Conservation (phyloP, 1,140 invertebrate species). For the Leucophenga varia region DNA sequence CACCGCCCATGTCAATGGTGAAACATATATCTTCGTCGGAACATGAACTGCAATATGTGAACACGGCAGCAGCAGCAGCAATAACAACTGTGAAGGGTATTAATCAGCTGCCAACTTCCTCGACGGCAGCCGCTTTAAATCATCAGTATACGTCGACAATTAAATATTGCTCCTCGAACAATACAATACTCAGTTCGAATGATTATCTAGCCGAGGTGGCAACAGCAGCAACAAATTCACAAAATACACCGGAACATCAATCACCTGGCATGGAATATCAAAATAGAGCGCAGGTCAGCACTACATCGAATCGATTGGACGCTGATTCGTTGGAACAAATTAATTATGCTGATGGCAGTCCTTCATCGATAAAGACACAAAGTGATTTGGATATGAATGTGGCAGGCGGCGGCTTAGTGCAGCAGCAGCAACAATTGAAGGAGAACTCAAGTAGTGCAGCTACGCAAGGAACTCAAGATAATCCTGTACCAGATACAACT, state of each 20-base stretch:
- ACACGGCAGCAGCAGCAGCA: constrained; percentile 6
- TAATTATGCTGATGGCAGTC: no score
- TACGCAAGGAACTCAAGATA: constrained; percentile 12
- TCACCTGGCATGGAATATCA: no score
- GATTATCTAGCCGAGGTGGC: constrained; percentile 31
- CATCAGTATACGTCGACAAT: constrained; percentile 50
- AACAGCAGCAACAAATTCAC: constrained; percentile 13
- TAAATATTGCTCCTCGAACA: constrained; percentile 48
- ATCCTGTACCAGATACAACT: constrained; percentile 37
- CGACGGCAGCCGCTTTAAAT: constrained; percentile 15
- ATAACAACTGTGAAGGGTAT: constrained; percentile 20
- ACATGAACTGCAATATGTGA: constrained; percentile 40
- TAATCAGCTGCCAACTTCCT: constrained; percentile 28
- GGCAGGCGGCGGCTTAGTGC: neutral
- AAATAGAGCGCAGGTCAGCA: no score
- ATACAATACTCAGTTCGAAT: constrained; percentile 39
- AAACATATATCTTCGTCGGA: constrained; percentile 34
- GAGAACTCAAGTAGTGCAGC: constrained; percentile 1
- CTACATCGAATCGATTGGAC: constrained; percentile 6
- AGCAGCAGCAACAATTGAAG: constrained; percentile 14
- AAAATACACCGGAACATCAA: no score
- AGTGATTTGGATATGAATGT: no score
- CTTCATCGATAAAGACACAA: neutral
- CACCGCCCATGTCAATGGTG: constrained; percentile 31
- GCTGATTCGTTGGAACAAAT: no score